A percentile compares a stretch with the other conserved stretches of the same genome.
phyloP scores from a whole-genome alignment of 2,113 vertebrate species.

The Apteryx mantelli region DNA sequence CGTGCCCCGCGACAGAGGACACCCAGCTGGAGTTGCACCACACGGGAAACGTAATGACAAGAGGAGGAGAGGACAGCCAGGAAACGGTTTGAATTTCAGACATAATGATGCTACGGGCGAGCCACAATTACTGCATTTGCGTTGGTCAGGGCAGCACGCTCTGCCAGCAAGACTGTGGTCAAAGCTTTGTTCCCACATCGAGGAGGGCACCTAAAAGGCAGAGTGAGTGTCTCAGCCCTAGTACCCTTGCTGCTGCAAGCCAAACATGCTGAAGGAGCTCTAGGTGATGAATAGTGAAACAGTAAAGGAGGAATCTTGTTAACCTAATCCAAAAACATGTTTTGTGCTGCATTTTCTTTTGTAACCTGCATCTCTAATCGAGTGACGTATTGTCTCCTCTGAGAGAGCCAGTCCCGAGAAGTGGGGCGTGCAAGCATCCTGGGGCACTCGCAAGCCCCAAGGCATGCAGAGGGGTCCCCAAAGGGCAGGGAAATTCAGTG shows the following conservation, averaged over 20 bases:
- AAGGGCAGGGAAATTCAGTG: neutral
- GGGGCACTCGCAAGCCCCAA: neutral
- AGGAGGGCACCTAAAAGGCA: neutral
- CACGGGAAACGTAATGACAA: neutral
- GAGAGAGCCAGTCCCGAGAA: neutral
- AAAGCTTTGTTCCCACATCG: neutral
- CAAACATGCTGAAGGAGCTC: neutral
- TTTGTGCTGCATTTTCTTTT: neutral
- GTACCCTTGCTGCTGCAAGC: neutral
- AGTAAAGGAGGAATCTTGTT: neutral
- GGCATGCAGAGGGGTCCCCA: neutral
- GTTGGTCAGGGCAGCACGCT: neutral
- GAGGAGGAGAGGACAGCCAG: neutral
- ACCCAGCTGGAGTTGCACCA: neutral
- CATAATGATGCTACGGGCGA: neutral
- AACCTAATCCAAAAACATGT: neutral
- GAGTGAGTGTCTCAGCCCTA: neutral
- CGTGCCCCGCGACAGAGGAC: neutral
- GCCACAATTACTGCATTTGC: slow-evolving; percentile 26
- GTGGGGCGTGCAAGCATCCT: neutral
- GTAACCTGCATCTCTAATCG: neutral
- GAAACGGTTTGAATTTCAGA: neutral
- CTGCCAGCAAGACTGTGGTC: neutral
- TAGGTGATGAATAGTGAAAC: neutral
- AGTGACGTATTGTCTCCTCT: neutral